Percentiles rank a stretch among this genome's conserved stretches.
Conservation (phyloP, 2,888 invertebrate species). For the Cylindroiulus punctatus region DNA sequence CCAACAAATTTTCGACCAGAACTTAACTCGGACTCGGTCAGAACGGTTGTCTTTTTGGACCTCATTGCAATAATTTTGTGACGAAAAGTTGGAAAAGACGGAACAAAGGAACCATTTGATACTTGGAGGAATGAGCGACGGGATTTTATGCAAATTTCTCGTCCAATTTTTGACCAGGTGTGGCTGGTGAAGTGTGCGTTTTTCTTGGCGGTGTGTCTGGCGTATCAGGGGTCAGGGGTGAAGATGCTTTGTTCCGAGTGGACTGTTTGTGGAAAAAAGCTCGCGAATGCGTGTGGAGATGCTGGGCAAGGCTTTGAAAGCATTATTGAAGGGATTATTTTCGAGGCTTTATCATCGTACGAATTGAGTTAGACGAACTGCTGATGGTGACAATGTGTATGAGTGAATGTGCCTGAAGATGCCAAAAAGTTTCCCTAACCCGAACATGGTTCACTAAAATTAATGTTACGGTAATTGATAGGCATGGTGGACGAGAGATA, state of each 20-base stretch:
- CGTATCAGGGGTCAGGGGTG: not conserved
- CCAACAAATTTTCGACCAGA: conserved; percentile 46
- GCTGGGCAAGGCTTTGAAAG: conserved; percentile 16
- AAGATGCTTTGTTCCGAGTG: not conserved
- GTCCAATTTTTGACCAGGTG: not conserved
- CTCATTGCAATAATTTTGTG: conserved; percentile 33
- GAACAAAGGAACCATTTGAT: conserved; percentile 62
- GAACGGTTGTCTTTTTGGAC: not conserved
- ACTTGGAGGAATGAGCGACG: conserved; percentile 64
- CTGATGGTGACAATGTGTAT: not conserved
- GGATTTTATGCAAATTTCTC: conserved; percentile 21
- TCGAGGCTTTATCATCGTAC: not conserved
- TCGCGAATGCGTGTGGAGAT: conserved; percentile 30
- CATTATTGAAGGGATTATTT: not conserved
- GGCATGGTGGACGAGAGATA: not conserved
- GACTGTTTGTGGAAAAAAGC: not conserved
- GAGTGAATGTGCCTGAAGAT: not conserved
- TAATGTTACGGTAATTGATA: not conserved
- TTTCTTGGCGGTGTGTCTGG: not conserved
- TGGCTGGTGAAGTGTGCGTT: not conserved
- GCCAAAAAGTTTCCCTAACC: not conserved
- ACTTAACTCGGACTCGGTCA: not conserved
- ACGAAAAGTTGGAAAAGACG: conserved; percentile 30
- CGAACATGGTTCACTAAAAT: not conserved
- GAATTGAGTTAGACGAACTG: not conserved